Evolutionary conservation across 2,113 vertebrate species (phyloP).

Genomic region (Myrmecobius fasciatus): DNA sequence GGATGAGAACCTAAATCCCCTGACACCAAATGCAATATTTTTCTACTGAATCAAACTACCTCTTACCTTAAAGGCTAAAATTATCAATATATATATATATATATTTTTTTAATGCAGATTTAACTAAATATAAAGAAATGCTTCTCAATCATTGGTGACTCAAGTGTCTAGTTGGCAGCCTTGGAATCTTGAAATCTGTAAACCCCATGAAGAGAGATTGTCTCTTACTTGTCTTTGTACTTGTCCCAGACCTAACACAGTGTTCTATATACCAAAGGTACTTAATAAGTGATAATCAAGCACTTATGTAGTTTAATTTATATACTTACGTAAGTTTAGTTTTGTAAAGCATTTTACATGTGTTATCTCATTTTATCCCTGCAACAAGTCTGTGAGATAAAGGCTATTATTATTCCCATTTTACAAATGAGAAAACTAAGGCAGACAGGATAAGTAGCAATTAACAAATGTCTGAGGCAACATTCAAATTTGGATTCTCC

Average conservation of each 20-base stretch:
- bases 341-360: neutral
- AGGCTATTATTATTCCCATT: neutral
- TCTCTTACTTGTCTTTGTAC: neutral
- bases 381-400: neutral
- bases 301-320: neutral
- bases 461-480: neutral
- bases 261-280: neutral
- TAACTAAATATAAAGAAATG: neutral
- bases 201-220: neutral
- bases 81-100: no score
- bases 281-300: neutral
- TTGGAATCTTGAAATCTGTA: neutral
- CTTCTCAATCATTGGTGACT: neutral
- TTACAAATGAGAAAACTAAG: neutral
- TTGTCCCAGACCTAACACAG: neutral
- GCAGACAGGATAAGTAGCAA: neutral
- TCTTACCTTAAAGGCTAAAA: neutral
- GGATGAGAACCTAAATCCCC: neutral
- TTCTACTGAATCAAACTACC: neutral
- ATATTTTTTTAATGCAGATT: neutral
- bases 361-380: neutral
- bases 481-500: neutral
- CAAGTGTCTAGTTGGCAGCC: neutral
- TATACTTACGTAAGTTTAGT: neutral
- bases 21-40: neutral